Percentiles rank a stretch among this genome's conserved stretches.
These are phyloP conservation scores for Heliocidaris erythrogramma DNA, from an alignment of 35 echinoderm and acorn worm species.

Conservation along the genomic window DNA sequence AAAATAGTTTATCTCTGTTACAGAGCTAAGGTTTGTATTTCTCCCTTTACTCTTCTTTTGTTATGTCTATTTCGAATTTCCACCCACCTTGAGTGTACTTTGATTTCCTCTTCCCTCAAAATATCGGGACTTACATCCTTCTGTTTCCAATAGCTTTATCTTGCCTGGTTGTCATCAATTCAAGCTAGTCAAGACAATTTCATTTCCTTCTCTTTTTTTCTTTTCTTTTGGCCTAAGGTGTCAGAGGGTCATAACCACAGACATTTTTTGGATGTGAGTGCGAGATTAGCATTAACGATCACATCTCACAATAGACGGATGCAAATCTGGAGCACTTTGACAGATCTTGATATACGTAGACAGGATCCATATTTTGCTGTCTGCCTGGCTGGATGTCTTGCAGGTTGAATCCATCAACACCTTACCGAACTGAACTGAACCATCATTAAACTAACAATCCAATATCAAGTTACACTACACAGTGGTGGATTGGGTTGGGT, in stretches of 20 bases:
- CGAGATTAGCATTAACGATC: background rate
- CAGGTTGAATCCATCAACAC: no score
- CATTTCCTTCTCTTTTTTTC: background rate
- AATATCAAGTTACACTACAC: no score
- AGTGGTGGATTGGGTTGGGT: no score
- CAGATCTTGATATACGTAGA: background rate
- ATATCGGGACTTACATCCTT: background rate
- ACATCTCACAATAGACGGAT: background rate
- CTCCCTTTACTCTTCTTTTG: no score
- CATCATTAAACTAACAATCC: no score
- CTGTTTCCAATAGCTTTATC: background rate
- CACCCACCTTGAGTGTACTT: no score
- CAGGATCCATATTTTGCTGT: no score
- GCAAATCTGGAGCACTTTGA: background rate
- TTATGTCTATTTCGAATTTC: no score
- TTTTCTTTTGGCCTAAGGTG: background rate
- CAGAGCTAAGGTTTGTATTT: no score
- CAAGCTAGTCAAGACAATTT: background rate
- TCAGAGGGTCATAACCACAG: background rate
- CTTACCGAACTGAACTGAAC: no score
- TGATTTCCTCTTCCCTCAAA: background rate
- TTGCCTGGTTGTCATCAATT: background rate
- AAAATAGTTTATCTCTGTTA: no score
- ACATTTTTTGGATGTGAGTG: background rate
- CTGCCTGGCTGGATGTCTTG: no score